Percentiles rank a stretch among this genome's conserved stretches.
These are phyloP conservation scores for Stichopus horrens DNA, from an alignment of 53 echinoderm and acorn worm genomes.

Conservation along the genomic window DNA sequence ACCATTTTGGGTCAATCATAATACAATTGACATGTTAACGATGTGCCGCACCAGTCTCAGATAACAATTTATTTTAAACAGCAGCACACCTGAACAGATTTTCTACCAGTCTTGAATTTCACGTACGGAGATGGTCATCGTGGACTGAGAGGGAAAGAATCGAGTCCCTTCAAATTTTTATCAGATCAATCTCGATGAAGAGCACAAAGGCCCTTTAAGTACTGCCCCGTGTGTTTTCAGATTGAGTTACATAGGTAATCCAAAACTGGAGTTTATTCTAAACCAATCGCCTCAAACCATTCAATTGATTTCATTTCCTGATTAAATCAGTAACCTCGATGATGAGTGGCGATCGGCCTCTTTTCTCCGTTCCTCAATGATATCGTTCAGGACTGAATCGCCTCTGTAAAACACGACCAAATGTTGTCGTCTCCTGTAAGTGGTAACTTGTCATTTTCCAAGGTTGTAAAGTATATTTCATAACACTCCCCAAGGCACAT, in stretches of 20 bases:
- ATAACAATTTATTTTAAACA: neutral
- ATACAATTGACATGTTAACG: neutral
- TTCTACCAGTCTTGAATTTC: neutral
- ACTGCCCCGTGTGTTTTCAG: neutral
- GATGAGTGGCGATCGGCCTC: too few species aligned
- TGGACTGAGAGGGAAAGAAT: neutral
- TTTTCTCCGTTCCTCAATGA: too few species aligned
- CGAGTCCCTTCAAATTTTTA: neutral
- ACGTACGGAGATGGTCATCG: neutral
- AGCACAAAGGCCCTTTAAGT: neutral
- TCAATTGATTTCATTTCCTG: constrained; percentile 10
- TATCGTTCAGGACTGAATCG: too few species aligned
- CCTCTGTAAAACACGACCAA: too few species aligned
- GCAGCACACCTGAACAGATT: neutral
- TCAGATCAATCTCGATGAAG: neutral
- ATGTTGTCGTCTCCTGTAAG: neutral
- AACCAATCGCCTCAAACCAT: constrained; percentile 35
- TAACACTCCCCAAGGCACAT: neutral
- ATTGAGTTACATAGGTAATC: neutral
- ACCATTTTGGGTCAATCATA: neutral
- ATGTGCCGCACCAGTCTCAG: neutral
- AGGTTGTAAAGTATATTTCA: neutral
- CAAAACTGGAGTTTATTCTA: neutral
- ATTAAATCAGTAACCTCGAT: constrained; percentile 26
- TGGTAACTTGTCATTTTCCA: neutral